Evolutionary conservation across 2,797 vertebrate species (phyloP).

Genomic region (Danionella dracula): DNA sequence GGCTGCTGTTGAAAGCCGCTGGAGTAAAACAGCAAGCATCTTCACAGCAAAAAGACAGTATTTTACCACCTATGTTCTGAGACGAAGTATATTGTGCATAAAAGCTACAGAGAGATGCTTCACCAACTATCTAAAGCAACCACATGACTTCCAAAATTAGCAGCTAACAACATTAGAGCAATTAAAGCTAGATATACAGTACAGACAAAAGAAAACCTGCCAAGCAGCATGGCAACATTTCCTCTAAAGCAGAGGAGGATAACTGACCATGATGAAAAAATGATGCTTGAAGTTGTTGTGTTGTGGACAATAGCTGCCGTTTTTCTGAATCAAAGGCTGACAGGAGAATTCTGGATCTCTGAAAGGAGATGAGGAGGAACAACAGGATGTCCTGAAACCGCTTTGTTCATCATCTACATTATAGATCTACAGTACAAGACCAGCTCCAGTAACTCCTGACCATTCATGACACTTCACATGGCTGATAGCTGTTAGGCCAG

Average conservation of each 20-base stretch:
- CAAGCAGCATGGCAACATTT: not conserved
- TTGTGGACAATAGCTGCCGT: constrained; percentile 10
- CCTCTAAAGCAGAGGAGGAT: not conserved
- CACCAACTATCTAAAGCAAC: too few species aligned
- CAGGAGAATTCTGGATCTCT: not conserved
- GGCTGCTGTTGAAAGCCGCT: too few species aligned
- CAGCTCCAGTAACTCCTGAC: not conserved
- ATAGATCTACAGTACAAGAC: constrained; percentile 5
- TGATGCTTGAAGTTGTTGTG: not conserved
- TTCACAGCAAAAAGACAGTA: too few species aligned
- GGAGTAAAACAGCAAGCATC: too few species aligned
- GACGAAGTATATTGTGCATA: too few species aligned
- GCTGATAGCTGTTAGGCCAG: too few species aligned
- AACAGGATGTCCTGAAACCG: constrained; percentile 6
- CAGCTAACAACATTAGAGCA: too few species aligned
- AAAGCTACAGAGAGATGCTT: too few species aligned
- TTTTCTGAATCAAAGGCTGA: constrained; percentile 22
- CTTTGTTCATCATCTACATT: constrained; percentile 6
- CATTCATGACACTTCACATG: not conserved
- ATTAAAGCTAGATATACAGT: too few species aligned
- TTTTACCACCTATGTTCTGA: too few species aligned
- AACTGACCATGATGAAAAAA: constrained; percentile 4
- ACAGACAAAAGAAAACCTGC: not conserved
- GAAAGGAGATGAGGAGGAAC: constrained; percentile 9
- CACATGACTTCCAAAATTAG: too few species aligned